Evolutionary conservation across 2,113 vertebrate species (phyloP).

Genomic region (Acanthochromis polyacanthus): DNA sequence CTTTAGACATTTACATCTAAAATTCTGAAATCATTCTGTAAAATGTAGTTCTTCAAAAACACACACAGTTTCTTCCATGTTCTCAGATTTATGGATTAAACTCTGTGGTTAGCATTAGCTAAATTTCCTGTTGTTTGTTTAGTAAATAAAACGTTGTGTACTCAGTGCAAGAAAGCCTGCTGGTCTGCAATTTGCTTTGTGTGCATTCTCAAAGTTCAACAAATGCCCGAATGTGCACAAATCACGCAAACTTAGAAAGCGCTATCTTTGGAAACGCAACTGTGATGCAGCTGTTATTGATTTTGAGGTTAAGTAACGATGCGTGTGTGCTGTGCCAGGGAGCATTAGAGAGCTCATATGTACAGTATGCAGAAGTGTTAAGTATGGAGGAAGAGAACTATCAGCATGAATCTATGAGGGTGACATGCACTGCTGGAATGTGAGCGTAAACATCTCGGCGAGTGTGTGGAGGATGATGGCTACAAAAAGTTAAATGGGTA

Average conservation of each 20-base stretch:
- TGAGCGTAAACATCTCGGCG: constrained; percentile 64
- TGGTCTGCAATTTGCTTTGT: background rate
- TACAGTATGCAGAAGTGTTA: constrained; percentile 2
- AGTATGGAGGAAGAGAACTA: constrained; percentile 27
- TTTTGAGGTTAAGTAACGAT: constrained; percentile 40
- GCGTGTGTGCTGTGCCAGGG: constrained; percentile 9
- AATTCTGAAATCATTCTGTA: background rate
- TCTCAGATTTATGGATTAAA: too few relatives aligned
- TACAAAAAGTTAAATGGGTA: constrained; percentile 54
- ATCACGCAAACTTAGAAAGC: constrained; percentile 27
- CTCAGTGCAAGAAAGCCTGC: background rate
- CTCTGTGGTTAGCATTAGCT: background rate
- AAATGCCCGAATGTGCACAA: constrained; percentile 7
- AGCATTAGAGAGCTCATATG: background rate
- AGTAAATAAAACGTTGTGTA: background rate
- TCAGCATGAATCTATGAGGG: constrained; percentile 31
- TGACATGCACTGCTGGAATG: constrained; percentile 50
- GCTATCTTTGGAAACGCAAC: constrained; percentile 42
- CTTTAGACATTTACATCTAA: background rate
- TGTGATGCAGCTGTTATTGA: constrained; percentile 60
- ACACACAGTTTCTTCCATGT: too few relatives aligned
- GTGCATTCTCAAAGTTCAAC: constrained; percentile 10
- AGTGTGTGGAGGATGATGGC: constrained; percentile 44
- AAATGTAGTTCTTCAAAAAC: too few relatives aligned
- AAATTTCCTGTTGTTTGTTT: background rate